These are phyloP conservation scores for Amblyornis subalaris DNA, from an alignment of 2,113 vertebrate genomes.

Conservation along the genomic window DNA sequence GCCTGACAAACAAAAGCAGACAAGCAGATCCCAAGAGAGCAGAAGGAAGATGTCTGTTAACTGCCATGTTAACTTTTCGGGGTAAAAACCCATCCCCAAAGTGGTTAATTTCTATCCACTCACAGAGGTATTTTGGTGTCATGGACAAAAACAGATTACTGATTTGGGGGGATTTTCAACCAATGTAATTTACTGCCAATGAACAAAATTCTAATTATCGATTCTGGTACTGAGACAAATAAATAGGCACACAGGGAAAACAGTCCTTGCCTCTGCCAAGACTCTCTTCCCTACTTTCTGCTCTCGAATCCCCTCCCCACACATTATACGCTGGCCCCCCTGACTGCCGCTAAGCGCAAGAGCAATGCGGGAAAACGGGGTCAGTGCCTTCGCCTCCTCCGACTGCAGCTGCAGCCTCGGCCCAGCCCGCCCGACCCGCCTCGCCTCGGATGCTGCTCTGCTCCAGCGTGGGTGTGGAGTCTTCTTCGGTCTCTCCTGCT, in stretches of 20 bases:
- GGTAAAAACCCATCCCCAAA: neutral
- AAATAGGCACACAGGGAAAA: neutral
- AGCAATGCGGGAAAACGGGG: neutral
- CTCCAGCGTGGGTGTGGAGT: rapidly evolving
- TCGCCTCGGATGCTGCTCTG: rapidly evolving
- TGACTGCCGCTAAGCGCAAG: neutral
- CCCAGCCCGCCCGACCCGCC: rapidly evolving
- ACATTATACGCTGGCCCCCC: rapidly evolving
- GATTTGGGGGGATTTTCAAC: neutral
- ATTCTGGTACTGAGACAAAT: neutral
- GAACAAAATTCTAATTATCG: neutral
- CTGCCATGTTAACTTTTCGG: neutral
- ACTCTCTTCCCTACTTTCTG: neutral
- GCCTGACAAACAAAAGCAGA: neutral
- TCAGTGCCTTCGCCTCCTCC: neutral
- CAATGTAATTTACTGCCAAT: neutral
- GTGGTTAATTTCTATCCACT: neutral
- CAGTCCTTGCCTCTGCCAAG: neutral
- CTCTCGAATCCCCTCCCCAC: rapidly evolving
- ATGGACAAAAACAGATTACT: neutral
- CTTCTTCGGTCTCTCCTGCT: neutral
- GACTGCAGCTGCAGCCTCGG: neutral
- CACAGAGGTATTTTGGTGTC: neutral
- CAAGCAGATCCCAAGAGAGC: neutral
- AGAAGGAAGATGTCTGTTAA: neutral